Evolutionary conservation across 2,113 vertebrate species (phyloP), one percentile per base, ranked within the genome.

Genomic region (Hemicordylus capensis): DNA sequence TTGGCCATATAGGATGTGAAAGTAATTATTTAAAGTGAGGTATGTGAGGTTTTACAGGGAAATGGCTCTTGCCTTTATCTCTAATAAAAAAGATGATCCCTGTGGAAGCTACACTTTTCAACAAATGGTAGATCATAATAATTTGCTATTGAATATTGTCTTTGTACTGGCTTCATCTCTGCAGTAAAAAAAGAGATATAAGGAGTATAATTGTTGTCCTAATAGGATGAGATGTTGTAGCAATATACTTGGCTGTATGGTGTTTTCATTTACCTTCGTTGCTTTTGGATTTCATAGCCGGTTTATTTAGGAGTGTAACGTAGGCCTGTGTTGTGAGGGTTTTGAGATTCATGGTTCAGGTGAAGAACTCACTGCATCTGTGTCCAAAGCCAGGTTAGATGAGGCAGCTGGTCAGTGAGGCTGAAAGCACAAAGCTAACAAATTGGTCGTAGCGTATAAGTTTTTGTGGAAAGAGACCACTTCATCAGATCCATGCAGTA

Each of bases 81-180:
- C 17, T 80, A 0, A 46, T 54, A 1, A 12, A 1, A 75, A 46
- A 75, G 0, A 1, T 1, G 1, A 3, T 31, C 37, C 17, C 26
- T 22, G 66, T 51, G 34, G 51, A 67, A 4, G 70, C 0, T 4
- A 1, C 0, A 15, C 12, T 6, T 81, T 87, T 19, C 3, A 59
- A 34, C 56, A 7, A 83, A 61, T 14, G 4, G n/a, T 66, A n/a
- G 19, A 34, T 82, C 9, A 31, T 67, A 83, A 69, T 10, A 39
- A 70, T 78, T 1, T 75, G 54, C 19, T 51, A 31, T 31, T 64
- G 44, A 31, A 42, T 48, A 28, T 48, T 74, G 84, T 81, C 20
- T 78, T 63, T 0, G 6, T 56, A 46, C 56, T 54, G 64, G 24
- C 34, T 88, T 88, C 59, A 80, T 39, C 28, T 63, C 64, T 58